A percentile compares a stretch with the other conserved stretches of the same genome.
These are phyloP conservation scores for Coracopsis vasa DNA, from an alignment of 2,113 vertebrate species.

Conservation along the genomic window DNA sequence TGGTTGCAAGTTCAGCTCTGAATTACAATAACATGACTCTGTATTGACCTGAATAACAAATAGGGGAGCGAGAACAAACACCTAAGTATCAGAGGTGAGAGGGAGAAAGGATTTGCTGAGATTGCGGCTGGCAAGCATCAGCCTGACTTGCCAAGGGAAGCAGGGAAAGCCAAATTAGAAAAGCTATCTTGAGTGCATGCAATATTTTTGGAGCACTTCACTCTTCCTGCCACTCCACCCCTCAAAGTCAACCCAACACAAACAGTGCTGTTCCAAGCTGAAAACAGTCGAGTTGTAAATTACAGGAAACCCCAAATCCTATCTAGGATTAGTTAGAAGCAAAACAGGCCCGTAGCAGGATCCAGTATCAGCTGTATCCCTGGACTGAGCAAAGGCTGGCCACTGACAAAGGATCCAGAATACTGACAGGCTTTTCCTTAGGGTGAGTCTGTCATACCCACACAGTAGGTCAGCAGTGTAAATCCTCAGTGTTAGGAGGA, in stretches of 20 bases:
- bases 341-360: neutral
- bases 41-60: conserved; percentile 8
- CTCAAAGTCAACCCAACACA: conserved; percentile 45
- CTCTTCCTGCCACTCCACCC: conserved; percentile 59
- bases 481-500: neutral
- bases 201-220: conserved; percentile 45
- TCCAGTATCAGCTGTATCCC: neutral
- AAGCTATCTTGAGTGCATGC: neutral
- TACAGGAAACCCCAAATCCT: conserved; percentile 53
- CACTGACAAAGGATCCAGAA: neutral
- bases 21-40: neutral
- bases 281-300: conserved; percentile 36
- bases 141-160: conserved; percentile 10
- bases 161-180: conserved; percentile 30
- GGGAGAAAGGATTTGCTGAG: neutral
- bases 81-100: neutral
- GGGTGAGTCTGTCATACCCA: neutral
- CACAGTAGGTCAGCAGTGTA: neutral
- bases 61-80: neutral
- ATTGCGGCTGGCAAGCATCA: neutral
- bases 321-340: conserved; percentile 24
- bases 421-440: neutral
- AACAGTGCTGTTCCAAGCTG: conserved; percentile 35
- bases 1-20: neutral
- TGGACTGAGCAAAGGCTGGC: neutral